Evolutionary conservation across 2,888 invertebrate genomes (phyloP).

Genomic region (Cheilosia variabilis): DNA sequence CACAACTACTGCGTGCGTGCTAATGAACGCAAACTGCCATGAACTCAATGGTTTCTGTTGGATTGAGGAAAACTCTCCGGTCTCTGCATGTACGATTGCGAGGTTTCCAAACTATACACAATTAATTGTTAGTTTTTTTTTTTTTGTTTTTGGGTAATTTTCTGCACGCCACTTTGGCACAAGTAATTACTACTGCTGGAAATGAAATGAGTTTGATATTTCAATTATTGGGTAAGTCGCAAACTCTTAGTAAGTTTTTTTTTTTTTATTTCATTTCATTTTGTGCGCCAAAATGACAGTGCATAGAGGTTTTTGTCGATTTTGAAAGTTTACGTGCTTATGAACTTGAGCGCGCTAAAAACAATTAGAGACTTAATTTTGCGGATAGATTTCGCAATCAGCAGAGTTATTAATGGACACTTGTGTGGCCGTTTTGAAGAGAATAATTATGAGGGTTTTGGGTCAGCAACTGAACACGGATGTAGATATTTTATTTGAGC

Average conservation of each 20-base stretch:
- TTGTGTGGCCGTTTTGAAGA: not conserved
- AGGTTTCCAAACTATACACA: slow-evolving; percentile 33
- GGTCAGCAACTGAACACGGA: not conserved
- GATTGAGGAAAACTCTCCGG: slow-evolving; percentile 34
- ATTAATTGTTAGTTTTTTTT: slow-evolving; percentile 24
- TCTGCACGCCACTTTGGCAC: slow-evolving; percentile 31
- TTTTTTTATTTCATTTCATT: not conserved
- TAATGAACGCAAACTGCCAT: slow-evolving; percentile 65
- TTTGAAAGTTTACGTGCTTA: not conserved
- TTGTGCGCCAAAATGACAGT: slow-evolving; percentile 2
- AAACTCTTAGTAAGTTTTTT: slow-evolving; percentile 12
- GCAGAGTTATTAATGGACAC: not conserved
- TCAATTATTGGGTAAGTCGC: slow-evolving; percentile 41
- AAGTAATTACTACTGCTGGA: slow-evolving; percentile 7
- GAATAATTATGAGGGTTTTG: not conserved
- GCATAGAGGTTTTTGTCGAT: slow-evolving; percentile 10
- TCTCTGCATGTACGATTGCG: slow-evolving; percentile 5
- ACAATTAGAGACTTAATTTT: slow-evolving; percentile 20
- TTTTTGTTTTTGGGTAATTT: slow-evolving; percentile 28
- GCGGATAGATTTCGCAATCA: slow-evolving; percentile 19
- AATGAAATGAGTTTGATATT: slow-evolving; percentile 35
- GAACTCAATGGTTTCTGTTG: slow-evolving; percentile 59
- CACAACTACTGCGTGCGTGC: slow-evolving; percentile 42
- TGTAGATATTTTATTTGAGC: not conserved
- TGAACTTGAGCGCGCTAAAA: slow-evolving; percentile 43